Evolutionary conservation across 2,888 invertebrate species (phyloP), one percentile per base, ranked within the genome.

Genomic region (Sipha maydis): DNA sequence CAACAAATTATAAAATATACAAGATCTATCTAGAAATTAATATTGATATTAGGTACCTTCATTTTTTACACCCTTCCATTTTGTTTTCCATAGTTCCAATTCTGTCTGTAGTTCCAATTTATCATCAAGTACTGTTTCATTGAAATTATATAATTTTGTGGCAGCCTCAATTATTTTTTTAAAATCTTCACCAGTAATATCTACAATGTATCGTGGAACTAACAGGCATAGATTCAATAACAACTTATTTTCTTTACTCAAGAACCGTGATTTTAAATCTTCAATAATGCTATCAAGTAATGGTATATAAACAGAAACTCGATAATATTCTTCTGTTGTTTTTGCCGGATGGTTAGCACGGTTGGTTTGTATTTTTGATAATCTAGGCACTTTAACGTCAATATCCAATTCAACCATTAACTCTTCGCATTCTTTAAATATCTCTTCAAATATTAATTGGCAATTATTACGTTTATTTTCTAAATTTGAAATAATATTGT

Each of bases 211-310:
- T 19, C 31, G 31, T 34, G 78, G 78, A 56, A 78, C 56, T 56
- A 56, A 31, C 56, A 34, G 8, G 31, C 31, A 78, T 56, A 78
- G 56, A 78, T 34, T 21, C 25, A 78, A 34, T 56, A 78, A 34
- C 7, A 56, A 9, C 31, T 54, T 78, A 31, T 78, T 78, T 78
- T 78, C 54, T 78, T 78, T 78, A 2, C 19, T 78, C 11, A 78
- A 31, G 54, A 78, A 78, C 0, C 77, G n/a, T 77, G 48, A 77
- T 48, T 48, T 77, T 48, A 77, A 77, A 9, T 77, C 77, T 77
- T 78, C 54, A 21, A 54, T 7, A 21, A 78, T 31, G 11, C 4
- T 78, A 21, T 78, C 54, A 1, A 78, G 19, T 54, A 78, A 78
- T 56, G 78, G 78, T 54, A 78, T 78, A 31, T 9, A 78, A 5